Evolutionary conservation across 2,888 invertebrate species (phyloP).

Genomic region (Agrotis segetum): DNA sequence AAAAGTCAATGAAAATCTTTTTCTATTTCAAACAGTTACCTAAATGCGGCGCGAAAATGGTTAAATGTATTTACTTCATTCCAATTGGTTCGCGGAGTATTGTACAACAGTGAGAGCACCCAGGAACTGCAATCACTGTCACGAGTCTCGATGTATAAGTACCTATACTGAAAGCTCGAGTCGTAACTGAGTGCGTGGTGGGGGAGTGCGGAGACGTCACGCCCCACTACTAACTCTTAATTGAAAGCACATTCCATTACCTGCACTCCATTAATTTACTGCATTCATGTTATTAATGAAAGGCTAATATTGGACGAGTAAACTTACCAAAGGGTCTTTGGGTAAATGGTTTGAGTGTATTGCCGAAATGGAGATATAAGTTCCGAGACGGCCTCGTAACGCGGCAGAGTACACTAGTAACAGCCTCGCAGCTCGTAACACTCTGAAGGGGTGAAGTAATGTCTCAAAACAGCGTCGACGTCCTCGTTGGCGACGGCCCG

Average conservation of each 20-base stretch:
- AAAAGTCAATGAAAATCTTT: neutral
- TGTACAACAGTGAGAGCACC: neutral
- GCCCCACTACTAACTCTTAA: slow-evolving; percentile 10
- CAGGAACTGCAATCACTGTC: neutral
- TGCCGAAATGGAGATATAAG: neutral
- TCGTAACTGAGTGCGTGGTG: too few species aligned
- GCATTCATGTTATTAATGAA: neutral
- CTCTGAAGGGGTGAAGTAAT: neutral
- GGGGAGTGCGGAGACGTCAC: neutral
- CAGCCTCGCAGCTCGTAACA: neutral
- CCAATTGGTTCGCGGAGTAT: slow-evolving; percentile 5
- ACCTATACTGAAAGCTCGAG: neutral
- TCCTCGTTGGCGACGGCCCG: neutral
- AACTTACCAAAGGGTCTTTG: slow-evolving; percentile 7
- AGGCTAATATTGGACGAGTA: neutral
- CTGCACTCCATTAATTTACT: too few species aligned
- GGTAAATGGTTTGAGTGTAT: neutral
- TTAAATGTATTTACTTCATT: neutral
- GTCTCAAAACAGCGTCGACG: neutral
- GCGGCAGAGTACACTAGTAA: neutral
- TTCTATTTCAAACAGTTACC: neutral
- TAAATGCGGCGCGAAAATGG: neutral
- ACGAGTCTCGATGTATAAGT: neutral
- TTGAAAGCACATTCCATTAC: slow-evolving; percentile 18
- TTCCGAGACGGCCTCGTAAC: neutral